Conservation (phyloP, 2,113 vertebrate genomes). For the Saguinus midas region DNA sequence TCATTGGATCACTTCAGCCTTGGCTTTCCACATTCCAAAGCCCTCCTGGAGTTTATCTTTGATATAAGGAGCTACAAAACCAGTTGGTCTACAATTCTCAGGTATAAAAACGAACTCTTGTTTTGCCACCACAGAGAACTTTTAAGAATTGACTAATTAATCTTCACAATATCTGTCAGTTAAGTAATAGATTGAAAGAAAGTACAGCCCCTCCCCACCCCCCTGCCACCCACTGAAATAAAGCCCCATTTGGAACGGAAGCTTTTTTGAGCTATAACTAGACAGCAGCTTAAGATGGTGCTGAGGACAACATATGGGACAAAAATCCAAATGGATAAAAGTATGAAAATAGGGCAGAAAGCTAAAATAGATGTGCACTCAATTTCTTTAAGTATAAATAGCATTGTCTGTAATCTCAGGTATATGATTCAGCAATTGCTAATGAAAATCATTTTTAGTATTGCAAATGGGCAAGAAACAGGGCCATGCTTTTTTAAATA, state of each 20-base stretch:
- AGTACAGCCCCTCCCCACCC: background rate
- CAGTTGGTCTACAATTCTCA: background rate
- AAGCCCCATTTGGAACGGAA: constrained; percentile 60
- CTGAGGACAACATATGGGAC: constrained; percentile 79
- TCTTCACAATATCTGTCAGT: constrained; percentile 55
- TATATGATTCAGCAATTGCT: constrained; percentile 73
- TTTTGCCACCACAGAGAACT: constrained; percentile 27
- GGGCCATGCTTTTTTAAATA: background rate
- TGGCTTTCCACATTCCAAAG: constrained; percentile 8
- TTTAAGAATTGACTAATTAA: constrained; percentile 65
- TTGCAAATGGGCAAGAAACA: constrained; percentile 17
- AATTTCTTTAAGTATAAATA: constrained; percentile 76
- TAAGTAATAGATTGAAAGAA: constrained; percentile 64
- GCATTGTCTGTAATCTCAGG: constrained; percentile 72
- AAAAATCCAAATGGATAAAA: constrained; percentile 70
- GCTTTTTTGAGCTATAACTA: constrained; percentile 67
- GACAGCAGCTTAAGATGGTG: constrained; percentile 68
- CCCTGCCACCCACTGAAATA: constrained; percentile 26
- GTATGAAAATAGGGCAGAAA: constrained; percentile 78
- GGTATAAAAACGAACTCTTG: background rate
- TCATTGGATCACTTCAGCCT: background rate
- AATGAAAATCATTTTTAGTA: constrained; percentile 55
- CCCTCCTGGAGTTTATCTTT: background rate
- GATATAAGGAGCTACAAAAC: background rate
- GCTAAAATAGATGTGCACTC: constrained; percentile 74